Evolutionary conservation across 1,140 invertebrate species (phyloP).

Genomic region (Brachionus rotundiformis): DNA sequence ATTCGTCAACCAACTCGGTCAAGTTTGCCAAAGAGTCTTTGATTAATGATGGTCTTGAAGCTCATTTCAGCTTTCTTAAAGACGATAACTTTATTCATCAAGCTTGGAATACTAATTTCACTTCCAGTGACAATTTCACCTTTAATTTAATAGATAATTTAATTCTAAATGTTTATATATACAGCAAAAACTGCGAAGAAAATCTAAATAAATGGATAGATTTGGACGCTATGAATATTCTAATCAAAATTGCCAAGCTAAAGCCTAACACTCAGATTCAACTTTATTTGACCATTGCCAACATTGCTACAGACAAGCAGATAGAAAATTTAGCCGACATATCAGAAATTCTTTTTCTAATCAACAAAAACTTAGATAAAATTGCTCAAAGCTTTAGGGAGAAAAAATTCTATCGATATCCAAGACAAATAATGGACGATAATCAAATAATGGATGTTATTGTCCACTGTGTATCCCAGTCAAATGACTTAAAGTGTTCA

Average conservation of each 20-base stretch:
- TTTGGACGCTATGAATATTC: neutral
- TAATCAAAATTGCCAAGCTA: neutral
- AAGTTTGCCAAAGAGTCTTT: neutral
- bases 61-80: neutral
- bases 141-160: conserved; percentile 7
- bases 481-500: neutral
- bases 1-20: neutral
- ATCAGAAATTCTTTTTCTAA: neutral
- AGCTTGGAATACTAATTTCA: neutral
- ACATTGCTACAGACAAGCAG: conserved; percentile 21
- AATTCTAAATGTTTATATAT: conserved; percentile 10
- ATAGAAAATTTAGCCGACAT: conserved; percentile 2
- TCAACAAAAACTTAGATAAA: neutral
- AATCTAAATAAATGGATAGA: neutral
- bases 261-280: neutral
- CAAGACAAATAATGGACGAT: conserved; percentile 7
- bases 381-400: neutral
- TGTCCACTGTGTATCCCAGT: neutral
- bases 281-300: neutral
- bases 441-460: neutral
- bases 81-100: neutral
- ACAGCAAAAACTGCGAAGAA: conserved; percentile 9
- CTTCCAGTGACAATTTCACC: neutral
- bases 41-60: neutral
- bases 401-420: neutral